These are phyloP conservation scores for Cephalotes varians DNA, from an alignment of 2,888 invertebrate species.

Conservation along the genomic window DNA sequence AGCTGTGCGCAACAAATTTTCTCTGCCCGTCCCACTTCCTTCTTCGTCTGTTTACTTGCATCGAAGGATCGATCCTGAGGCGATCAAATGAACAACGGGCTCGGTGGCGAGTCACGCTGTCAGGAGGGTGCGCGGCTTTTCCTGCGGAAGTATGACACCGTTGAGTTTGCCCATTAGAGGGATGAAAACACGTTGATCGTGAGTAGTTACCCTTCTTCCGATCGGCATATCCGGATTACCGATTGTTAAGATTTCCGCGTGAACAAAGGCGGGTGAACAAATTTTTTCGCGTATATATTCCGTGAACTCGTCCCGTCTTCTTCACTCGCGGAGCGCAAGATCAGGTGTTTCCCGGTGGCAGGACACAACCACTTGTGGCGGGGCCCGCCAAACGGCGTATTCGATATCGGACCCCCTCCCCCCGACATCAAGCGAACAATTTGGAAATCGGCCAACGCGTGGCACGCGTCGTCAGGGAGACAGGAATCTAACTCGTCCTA, in stretches of 20 bases:
- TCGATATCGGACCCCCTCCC: constrained; percentile 43
- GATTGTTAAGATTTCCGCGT: constrained; percentile 31
- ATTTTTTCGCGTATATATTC: not conserved
- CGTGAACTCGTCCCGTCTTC: not conserved
- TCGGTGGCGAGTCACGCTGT: constrained; percentile 43
- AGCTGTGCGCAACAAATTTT: constrained; percentile 9
- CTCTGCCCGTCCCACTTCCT: not conserved
- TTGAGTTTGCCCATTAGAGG: constrained; percentile 46
- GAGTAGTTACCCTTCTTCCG: constrained; percentile 53
- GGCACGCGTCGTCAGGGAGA: constrained; percentile 32
- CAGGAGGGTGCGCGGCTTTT: constrained; percentile 25
- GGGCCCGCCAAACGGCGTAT: constrained; percentile 55
- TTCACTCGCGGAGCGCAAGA: constrained; percentile 14
- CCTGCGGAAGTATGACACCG: constrained; percentile 18
- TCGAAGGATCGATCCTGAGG: constrained; percentile 47
- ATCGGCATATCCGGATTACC: constrained; percentile 29
- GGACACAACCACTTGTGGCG: constrained; percentile 84
- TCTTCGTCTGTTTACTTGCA: constrained; percentile 39
- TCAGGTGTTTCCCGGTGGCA: constrained; percentile 57
- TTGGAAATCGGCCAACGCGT: constrained; percentile 57
- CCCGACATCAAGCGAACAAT: constrained; percentile 8
- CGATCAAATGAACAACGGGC: constrained; percentile 35
- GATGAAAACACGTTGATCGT: constrained; percentile 36
- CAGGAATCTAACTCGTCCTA: constrained; percentile 30
- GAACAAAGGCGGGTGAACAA: constrained; percentile 15